A percentile compares a stretch with the other conserved stretches of the same genome.
These are phyloP conservation scores for Zophobas morio DNA, from an alignment of 1,140 invertebrate genomes.

Conservation along the genomic window DNA sequence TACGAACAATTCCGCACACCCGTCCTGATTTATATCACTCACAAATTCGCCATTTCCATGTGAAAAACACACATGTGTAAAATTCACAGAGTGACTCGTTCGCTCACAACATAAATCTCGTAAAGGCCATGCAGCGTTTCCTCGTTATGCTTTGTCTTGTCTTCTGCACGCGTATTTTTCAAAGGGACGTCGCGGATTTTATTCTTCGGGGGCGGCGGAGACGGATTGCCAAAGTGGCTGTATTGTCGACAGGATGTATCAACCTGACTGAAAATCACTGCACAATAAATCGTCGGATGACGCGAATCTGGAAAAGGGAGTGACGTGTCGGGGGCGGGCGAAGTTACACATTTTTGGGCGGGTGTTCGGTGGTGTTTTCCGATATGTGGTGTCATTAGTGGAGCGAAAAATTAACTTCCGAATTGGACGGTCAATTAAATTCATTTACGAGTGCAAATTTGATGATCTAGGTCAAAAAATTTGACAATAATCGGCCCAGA, in stretches of 20 bases:
- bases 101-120: conserved; percentile 26
- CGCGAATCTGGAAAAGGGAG: too few species aligned
- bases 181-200: neutral
- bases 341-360: too few species aligned
- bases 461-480: too few species aligned
- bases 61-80: conserved; percentile 20
- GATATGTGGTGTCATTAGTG: too few species aligned
- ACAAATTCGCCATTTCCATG: conserved; percentile 10
- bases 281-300: too few species aligned
- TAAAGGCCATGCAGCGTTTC: conserved; percentile 13
- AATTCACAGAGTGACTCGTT: conserved; percentile 25
- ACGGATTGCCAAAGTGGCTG: too few species aligned
- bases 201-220: neutral
- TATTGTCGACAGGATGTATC: neutral
- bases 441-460: too few species aligned
- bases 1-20: conserved; percentile 6
- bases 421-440: too few species aligned
- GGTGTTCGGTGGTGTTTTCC: too few species aligned
- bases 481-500: too few species aligned
- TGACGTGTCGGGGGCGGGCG: too few species aligned
- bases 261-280: neutral
- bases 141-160: conserved; percentile 22
- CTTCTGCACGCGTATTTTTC: neutral
- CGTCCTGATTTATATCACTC: conserved; percentile 21
- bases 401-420: too few species aligned